phyloP scores from a whole-genome alignment of 92 coral and sea anemone genomes.

The Porites rus region DNA sequence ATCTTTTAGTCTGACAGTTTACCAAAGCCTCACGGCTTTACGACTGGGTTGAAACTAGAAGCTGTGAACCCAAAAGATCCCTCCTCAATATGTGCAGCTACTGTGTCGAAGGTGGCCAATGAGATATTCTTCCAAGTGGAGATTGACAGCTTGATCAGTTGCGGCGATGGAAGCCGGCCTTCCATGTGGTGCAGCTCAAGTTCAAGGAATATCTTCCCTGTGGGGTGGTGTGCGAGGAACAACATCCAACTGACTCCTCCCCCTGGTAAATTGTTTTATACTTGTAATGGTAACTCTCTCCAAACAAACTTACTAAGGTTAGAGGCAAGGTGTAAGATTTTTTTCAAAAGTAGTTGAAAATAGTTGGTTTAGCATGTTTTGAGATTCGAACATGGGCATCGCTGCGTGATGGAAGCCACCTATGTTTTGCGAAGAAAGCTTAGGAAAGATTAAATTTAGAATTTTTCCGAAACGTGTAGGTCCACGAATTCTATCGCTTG shows the following conservation, averaged over 20 bases:
- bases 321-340: too few relatives aligned
- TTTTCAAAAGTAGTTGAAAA: too few relatives aligned
- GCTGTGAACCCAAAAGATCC: conserved; percentile 90
- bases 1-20: conserved; percentile 50
- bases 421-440: too few relatives aligned
- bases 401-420: too few relatives aligned
- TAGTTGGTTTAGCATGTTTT: too few relatives aligned
- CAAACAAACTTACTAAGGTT: too few relatives aligned
- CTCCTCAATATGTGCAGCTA: conserved; percentile 86
- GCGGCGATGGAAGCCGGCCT: conserved; percentile 39
- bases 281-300: not conserved
- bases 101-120: conserved; percentile 61
- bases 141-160: conserved; percentile 71
- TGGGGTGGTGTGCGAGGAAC: conserved; percentile 87
- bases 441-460: too few relatives aligned
- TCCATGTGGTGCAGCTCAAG: conserved; percentile 76
- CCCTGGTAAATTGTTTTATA: conserved; percentile 60
- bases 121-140: conserved; percentile 75
- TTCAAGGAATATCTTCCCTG: conserved; percentile 87
- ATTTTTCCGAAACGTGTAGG: too few relatives aligned
- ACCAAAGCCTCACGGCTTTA: conserved; percentile 65
- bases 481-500: too few relatives aligned
- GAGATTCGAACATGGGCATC: too few relatives aligned
- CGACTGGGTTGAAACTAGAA: conserved; percentile 79
- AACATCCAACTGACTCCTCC: conserved; percentile 85